Conservation (phyloP, 2,113 vertebrate species). For the Helogale parvula region DNA sequence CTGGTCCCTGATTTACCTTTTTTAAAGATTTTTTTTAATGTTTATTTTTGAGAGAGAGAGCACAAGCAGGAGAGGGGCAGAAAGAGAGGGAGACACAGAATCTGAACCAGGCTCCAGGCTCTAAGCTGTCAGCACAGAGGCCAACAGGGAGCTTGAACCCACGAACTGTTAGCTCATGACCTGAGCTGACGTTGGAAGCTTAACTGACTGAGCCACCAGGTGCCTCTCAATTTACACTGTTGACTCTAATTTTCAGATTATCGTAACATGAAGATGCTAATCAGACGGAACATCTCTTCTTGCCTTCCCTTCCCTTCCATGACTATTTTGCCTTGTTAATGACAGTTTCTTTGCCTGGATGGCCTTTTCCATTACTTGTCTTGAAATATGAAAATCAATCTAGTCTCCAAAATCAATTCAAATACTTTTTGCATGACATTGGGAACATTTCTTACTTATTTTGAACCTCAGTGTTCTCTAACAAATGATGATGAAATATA, state of each 20-base stretch:
- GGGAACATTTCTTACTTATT: background rate
- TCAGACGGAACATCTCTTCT: background rate
- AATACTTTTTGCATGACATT: background rate
- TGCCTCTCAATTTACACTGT: background rate
- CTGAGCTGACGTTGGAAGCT: too few relatives aligned
- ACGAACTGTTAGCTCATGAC: too few relatives aligned
- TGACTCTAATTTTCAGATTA: background rate
- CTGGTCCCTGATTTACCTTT: background rate
- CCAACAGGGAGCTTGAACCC: too few relatives aligned
- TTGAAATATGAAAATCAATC: background rate
- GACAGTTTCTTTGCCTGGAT: background rate
- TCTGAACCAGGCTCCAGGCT: too few relatives aligned
- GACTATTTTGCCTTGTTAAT: background rate
- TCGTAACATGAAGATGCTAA: background rate
- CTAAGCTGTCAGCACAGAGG: too few relatives aligned
- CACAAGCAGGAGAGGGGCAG: too few relatives aligned
- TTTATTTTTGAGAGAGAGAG: too few relatives aligned
- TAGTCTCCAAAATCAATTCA: background rate
- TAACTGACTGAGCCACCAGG: too few relatives aligned
- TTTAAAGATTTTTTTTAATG: too few relatives aligned
- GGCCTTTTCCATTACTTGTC: background rate
- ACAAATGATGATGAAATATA: background rate
- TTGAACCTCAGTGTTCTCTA: background rate
- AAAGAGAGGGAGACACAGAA: too few relatives aligned
- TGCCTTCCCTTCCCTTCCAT: background rate